Base-by-base conservation (phyloP, 23 tunicate species). In the Styela plicata region DNA sequence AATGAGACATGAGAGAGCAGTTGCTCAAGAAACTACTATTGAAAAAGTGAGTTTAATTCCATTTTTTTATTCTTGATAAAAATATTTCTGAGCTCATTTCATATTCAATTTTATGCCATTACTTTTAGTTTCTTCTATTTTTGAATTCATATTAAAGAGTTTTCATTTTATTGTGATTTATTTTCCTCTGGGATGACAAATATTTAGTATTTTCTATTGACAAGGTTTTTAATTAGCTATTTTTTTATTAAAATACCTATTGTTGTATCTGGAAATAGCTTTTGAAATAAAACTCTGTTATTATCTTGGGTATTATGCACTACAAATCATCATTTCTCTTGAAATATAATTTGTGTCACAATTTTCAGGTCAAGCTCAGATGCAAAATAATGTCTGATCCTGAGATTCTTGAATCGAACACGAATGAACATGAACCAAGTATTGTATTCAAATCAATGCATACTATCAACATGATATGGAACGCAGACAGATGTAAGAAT, bases 1-100 rank as follows among this genome's bases (percentile, higher is more conserved):
- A 19, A 44, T 93, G 85, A 88, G 98, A 75, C 92, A 88, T 70
- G 98, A 93, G 33, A 88, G 85, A 69, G 98, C 92, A 17, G 98
- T 88, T 20, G 74, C 80, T 29, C 98, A 93, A 57, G 98, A 93
- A 64, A 73, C 78, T 33, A 81, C 84, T 31, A 73, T 84, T 32
- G 98, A 93, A 32, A 81, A 80, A 71, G 93, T 93, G 26, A 13
- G 65, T 0, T 57, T 69, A 20, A 23, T 24, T 57, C 20, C 64
- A 57, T 57, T 57, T 20, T 18, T 57, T 57, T 57, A 18, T 18
- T 57, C 20, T 20, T 57, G 64, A 18, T 57, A 20, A 18, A 57
- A 20, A 57, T 57, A 57, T 57, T 57, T 18, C 64, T 57, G 20
- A 57, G 64, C n/a, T n/a, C n/a, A n/a, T n/a, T n/a, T n/a, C n/a